Percentiles rank a stretch among this genome's conserved stretches.
Conservation (phyloP, 2,888 invertebrate genomes). For the Polydrusus tereticollis region DNA sequence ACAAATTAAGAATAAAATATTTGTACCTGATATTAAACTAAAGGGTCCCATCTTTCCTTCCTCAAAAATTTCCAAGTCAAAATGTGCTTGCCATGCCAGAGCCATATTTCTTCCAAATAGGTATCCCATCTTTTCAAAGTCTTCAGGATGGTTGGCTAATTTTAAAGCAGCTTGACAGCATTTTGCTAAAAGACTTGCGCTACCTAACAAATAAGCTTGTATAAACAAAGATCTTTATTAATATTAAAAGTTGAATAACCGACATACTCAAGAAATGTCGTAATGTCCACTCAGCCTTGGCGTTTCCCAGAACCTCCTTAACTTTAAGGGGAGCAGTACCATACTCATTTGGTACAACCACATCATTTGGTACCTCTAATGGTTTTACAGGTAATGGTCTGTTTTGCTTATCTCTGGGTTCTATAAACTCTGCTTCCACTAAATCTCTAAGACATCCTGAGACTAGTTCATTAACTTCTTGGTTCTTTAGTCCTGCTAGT, state of each 20-base stretch:
- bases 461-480: slow-evolving; percentile 87
- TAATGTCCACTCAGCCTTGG: slow-evolving; percentile 83
- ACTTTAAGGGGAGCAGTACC: slow-evolving; percentile 50
- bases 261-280: slow-evolving; percentile 66
- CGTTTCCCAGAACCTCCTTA: slow-evolving; percentile 69
- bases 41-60: slow-evolving; percentile 67
- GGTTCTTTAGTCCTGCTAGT: slow-evolving; percentile 82
- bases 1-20: background rate
- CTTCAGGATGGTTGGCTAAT: slow-evolving; percentile 81
- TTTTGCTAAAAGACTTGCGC: slow-evolving; percentile 76
- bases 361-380: slow-evolving; percentile 45
- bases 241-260: no score
- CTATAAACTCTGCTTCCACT: slow-evolving; percentile 89
- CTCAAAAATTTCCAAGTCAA: slow-evolving; percentile 77
- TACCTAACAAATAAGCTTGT: slow-evolving; percentile 62
- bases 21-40: slow-evolving; percentile 75
- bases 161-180: slow-evolving; percentile 86
- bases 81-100: slow-evolving; percentile 83
- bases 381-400: slow-evolving; percentile 83
- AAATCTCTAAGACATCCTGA: slow-evolving; percentile 89
- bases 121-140: slow-evolving; percentile 83
- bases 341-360: slow-evolving; percentile 54
- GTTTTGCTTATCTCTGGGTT: slow-evolving; percentile 85
- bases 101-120: slow-evolving; percentile 90
- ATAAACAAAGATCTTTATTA: no score